Percentiles rank a stretch among this genome's conserved stretches.
Evolutionary conservation across 2,113 vertebrate species (phyloP).

Genomic region (Megaptera novaeangliae): DNA sequence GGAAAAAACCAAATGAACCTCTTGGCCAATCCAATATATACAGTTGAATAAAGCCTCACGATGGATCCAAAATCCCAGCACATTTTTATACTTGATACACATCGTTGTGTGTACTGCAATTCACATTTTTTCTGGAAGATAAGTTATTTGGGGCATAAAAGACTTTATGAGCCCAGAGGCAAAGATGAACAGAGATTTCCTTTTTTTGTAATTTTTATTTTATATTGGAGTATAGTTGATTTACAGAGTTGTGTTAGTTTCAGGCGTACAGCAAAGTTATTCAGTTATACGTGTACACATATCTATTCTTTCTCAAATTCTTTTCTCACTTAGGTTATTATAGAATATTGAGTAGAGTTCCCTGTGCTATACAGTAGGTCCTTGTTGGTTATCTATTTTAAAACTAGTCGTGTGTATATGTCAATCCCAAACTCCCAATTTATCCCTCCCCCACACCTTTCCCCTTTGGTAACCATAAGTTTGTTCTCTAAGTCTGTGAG

Average conservation of each 20-base stretch:
- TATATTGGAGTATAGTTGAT: not conserved
- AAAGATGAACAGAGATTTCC: not conserved
- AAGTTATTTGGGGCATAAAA: not conserved
- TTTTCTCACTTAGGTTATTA: not conserved
- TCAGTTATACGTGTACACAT: not conserved
- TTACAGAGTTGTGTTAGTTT: not conserved
- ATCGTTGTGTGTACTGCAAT: not conserved
- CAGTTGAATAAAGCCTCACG: not conserved
- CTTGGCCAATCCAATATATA: too few species aligned
- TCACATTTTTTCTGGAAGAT: conserved; percentile 1
- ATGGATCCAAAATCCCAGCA: not conserved
- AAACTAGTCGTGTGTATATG: not conserved
- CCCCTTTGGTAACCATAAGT: not conserved
- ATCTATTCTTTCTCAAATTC: not conserved
- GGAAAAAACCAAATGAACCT: too few species aligned
- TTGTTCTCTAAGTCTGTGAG: not conserved
- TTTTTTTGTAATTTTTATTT: not conserved
- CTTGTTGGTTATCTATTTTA: not conserved
- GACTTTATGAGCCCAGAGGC: not conserved
- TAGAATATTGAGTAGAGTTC: not conserved
- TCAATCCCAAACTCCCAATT: not conserved
- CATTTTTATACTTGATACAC: not conserved
- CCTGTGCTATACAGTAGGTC: not conserved
- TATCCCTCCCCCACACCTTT: not conserved
- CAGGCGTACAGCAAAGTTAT: not conserved